Evolutionary conservation across 2,888 invertebrate genomes (phyloP).

Genomic region (Ophion slaviceki): DNA sequence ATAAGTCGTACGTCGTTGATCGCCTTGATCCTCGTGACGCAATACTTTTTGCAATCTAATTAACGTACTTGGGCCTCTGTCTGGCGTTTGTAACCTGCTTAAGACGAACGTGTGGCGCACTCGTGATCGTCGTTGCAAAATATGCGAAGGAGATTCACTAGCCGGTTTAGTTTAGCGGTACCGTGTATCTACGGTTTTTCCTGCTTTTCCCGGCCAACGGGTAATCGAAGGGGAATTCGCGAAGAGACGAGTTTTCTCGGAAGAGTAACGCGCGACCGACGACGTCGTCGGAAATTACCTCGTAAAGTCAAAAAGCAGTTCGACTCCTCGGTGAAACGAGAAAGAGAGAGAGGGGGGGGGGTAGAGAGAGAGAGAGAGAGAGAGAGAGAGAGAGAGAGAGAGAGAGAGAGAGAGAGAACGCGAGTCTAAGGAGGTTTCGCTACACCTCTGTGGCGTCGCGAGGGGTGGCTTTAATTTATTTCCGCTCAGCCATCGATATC

Average conservation of each 20-base stretch:
- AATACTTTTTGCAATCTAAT: neutral
- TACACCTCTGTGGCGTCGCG: conserved; percentile 39
- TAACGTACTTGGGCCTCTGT: neutral
- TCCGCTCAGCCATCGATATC: conserved; percentile 68
- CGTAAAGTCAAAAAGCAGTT: conserved; percentile 66
- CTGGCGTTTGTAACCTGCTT: neutral
- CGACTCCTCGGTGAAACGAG: conserved; percentile 39
- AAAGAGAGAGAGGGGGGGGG: neutral
- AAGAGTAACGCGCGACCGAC: conserved; percentile 64
- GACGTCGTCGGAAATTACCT: conserved; percentile 68
- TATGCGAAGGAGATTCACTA: neutral
- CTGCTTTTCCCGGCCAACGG: conserved; percentile 11
- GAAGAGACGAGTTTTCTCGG: conserved; percentile 47
- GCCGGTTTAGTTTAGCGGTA: neutral
- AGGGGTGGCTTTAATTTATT: conserved; percentile 73
- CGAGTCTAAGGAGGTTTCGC: conserved; percentile 38
- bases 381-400: conserved; percentile 15
- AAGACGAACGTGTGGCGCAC: neutral
- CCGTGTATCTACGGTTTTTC: neutral
- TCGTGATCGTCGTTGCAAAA: neutral
- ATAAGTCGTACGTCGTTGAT: neutral
- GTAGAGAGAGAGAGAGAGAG: conserved; percentile 10
- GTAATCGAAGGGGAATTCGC: conserved; percentile 49
- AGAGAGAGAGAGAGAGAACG: conserved; percentile 9
- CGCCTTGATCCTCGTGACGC: neutral